Evolutionary conservation across 2,888 invertebrate genomes (phyloP).

Genomic region (Dolomedes plantarius): DNA sequence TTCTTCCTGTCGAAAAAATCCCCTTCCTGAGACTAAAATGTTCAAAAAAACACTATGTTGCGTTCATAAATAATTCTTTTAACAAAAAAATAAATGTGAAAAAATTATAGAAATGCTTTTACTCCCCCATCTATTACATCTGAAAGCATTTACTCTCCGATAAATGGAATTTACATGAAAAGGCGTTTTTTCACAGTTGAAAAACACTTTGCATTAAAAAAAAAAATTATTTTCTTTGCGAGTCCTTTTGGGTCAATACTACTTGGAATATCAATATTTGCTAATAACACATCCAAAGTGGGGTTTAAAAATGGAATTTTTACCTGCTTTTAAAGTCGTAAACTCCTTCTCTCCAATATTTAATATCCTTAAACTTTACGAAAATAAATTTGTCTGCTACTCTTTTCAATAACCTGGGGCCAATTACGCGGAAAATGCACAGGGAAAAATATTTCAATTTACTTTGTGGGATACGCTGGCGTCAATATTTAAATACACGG

Average conservation of each 20-base stretch:
- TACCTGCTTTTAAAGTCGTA: slow-evolving; percentile 17
- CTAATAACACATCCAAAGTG: slow-evolving; percentile 48
- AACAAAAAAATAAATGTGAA: too few species aligned
- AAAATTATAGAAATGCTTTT: too few species aligned
- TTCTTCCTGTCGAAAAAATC: neutral
- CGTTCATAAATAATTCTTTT: too few species aligned
- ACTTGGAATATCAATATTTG: slow-evolving; percentile 49
- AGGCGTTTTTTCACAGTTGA: neutral
- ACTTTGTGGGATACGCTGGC: slow-evolving; percentile 44
- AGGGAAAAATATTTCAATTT: slow-evolving; percentile 63
- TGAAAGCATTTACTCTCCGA: neutral
- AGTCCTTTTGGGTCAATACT: slow-evolving; percentile 23
- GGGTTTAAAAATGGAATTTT: slow-evolving; percentile 20
- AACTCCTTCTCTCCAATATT: slow-evolving; percentile 35
- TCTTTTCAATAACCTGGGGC: slow-evolving; percentile 67
- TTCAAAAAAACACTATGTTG: neutral
- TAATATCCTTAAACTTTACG: slow-evolving; percentile 57
- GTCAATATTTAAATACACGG: slow-evolving; percentile 65
- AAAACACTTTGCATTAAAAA: neutral
- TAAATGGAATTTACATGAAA: neutral
- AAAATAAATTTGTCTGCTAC: slow-evolving; percentile 53
- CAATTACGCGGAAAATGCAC: slow-evolving; percentile 40
- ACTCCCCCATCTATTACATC: neutral
- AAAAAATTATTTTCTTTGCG: neutral
- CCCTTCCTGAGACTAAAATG: neutral